These are phyloP conservation scores for Hirtodrosophila duncani DNA, from an alignment of 2,888 invertebrate genomes.

Conservation along the genomic window DNA sequence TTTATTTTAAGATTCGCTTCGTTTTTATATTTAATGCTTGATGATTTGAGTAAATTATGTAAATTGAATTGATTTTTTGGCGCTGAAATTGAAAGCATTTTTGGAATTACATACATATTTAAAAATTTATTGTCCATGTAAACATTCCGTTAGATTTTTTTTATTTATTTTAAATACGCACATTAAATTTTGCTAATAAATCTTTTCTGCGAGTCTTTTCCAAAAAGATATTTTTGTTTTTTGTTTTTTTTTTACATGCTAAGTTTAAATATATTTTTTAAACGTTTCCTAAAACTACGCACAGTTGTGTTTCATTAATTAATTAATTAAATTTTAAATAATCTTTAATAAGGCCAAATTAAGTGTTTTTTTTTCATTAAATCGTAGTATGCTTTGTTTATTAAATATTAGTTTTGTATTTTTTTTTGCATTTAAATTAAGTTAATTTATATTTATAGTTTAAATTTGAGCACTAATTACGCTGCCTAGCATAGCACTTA, in stretches of 20 bases:
- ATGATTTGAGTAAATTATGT: conserved; percentile 29
- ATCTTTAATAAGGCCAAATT: conserved; percentile 76
- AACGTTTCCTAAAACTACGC: conserved; percentile 37
- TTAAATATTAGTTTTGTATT: conserved; percentile 29
- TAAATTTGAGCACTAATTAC: conserved; percentile 16
- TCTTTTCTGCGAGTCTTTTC: conserved; percentile 60
- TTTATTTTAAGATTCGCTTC: conserved; percentile 7
- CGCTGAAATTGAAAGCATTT: conserved; percentile 53
- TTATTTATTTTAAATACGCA: conserved; percentile 45
- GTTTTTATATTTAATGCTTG: conserved; percentile 6
- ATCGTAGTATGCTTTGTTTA: conserved; percentile 1
- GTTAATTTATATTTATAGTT: conserved; percentile 43
- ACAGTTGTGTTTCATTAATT: conserved; percentile 13
- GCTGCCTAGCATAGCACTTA: conserved; percentile 9
- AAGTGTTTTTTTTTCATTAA: conserved; percentile 51
- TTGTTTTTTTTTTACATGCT: conserved; percentile 20
- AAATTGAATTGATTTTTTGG: conserved; percentile 36
- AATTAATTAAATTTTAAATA: conserved; percentile 60
- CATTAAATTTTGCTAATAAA: conserved; percentile 62
- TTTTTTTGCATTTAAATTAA: conserved; percentile 20
- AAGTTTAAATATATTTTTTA: conserved; percentile 37
- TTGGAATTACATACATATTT: conserved; percentile 47
- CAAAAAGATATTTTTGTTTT: conserved; percentile 37
- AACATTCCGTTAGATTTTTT: conserved; percentile 50
- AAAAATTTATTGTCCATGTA: conserved; percentile 72